Conservation (phyloP, 1,140 invertebrate species). For the Apis cerana region DNA sequence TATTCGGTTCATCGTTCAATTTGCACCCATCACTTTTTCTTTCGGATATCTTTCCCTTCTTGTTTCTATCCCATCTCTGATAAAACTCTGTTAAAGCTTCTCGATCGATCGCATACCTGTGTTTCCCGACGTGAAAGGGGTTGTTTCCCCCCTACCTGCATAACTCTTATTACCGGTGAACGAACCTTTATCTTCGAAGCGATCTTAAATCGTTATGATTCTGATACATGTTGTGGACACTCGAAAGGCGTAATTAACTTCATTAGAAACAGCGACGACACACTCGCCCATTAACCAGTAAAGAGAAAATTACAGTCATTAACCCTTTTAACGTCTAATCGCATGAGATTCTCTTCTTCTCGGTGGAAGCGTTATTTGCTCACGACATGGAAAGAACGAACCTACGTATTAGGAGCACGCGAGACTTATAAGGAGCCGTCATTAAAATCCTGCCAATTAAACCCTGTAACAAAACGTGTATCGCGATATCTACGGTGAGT, state of each 20-base stretch:
- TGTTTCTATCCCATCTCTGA: not conserved
- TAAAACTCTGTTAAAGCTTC: not conserved
- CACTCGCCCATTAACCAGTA: slow-evolving; percentile 44
- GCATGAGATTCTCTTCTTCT: slow-evolving; percentile 34
- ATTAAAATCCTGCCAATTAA: slow-evolving; percentile 64
- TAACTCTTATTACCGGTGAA: not conserved
- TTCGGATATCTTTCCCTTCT: not conserved
- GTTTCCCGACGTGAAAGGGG: not conserved
- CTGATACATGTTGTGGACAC: not conserved
- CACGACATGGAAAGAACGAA: slow-evolving; percentile 48
- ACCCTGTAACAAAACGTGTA: slow-evolving; percentile 39
- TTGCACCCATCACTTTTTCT: not conserved
- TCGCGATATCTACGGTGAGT: slow-evolving; percentile 33
- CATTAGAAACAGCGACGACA: slow-evolving; percentile 32
- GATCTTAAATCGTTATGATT: not conserved
- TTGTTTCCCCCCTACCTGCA: not conserved
- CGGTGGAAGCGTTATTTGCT: slow-evolving; percentile 47
- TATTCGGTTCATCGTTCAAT: not conserved
- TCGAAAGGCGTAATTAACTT: slow-evolving; percentile 16
- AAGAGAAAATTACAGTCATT: slow-evolving; percentile 59
- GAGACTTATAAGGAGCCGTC: slow-evolving; percentile 53
- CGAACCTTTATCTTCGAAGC: not conserved
- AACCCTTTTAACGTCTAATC: slow-evolving; percentile 58
- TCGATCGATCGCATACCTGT: not conserved
- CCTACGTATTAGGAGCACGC: slow-evolving; percentile 58